A percentile compares a stretch with the other conserved stretches of the same genome.
phyloP scores from a whole-genome alignment of 2,113 vertebrate genomes.

The Aegotheles bennettii region DNA sequence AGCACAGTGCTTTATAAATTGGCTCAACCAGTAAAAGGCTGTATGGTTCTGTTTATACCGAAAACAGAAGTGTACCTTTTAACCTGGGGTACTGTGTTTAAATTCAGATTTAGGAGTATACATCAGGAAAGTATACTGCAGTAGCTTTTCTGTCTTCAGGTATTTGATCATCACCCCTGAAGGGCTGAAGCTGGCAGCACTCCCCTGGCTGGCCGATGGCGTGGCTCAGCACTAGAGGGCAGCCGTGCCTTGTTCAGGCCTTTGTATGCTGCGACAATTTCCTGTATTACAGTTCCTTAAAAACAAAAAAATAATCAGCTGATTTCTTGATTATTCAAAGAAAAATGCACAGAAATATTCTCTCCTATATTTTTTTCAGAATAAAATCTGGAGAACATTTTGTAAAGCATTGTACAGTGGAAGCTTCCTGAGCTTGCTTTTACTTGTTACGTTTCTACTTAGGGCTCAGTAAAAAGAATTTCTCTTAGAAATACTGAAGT shows the following conservation, averaged over 20 bases:
- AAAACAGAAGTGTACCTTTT: rapidly evolving
- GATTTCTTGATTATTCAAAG: not conserved
- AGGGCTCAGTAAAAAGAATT: not conserved
- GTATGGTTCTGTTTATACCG: not conserved
- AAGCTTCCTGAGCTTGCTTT: not conserved
- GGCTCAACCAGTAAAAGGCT: too few species aligned
- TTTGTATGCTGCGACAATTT: not conserved
- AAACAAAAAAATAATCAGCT: not conserved
- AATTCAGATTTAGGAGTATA: not conserved
- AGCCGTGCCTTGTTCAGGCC: too few species aligned
- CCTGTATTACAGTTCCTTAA: not conserved
- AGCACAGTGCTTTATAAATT: not conserved
- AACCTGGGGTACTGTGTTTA: not conserved
- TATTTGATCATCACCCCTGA: too few species aligned
- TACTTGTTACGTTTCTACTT: not conserved
- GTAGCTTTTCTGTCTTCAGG: not conserved
- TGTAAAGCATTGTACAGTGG: not conserved
- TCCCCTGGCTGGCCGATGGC: too few species aligned
- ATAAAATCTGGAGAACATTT: not conserved
- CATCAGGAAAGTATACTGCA: too few species aligned
- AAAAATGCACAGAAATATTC: not conserved
- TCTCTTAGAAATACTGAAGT: not conserved
- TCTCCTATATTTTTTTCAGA: rapidly evolving
- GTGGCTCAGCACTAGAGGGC: too few species aligned
- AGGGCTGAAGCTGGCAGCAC: too few species aligned